Evolutionary conservation across 2,797 vertebrate species (phyloP).

Genomic region (Crenuchus spilurus): DNA sequence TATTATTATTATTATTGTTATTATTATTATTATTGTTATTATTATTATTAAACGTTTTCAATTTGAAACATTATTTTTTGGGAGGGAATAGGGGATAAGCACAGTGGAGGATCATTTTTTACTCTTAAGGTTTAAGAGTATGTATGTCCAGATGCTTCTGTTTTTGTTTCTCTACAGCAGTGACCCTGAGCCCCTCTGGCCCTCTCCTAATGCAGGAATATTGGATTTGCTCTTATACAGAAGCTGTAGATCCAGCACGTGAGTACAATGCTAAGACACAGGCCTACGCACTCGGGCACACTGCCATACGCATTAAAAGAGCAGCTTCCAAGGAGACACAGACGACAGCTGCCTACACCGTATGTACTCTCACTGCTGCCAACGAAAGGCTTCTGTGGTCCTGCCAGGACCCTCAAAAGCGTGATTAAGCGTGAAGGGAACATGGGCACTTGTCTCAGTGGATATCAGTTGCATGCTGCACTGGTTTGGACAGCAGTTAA

Average conservation of each 20-base stretch:
- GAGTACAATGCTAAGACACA: slow-evolving; percentile 5
- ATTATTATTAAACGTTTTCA: no score
- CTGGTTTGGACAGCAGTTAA: background rate
- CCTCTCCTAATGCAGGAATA: background rate
- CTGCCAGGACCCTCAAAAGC: slow-evolving; percentile 4
- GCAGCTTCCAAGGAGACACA: slow-evolving; percentile 6
- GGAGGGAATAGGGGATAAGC: no score
- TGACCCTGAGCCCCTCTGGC: background rate
- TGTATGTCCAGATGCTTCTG: background rate
- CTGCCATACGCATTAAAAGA: slow-evolving; percentile 5
- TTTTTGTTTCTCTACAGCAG: background rate
- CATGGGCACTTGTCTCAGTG: background rate
- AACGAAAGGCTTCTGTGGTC: slow-evolving; percentile 20
- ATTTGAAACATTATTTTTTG: no score
- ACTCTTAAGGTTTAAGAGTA: background rate
- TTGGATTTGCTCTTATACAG: background rate
- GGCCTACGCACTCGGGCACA: background rate
- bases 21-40: no score
- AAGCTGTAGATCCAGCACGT: background rate
- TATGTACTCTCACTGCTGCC: slow-evolving; percentile 28
- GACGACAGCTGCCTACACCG: slow-evolving; percentile 39
- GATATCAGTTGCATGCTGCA: background rate
- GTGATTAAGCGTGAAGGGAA: slow-evolving; percentile 17
- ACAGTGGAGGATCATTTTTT: no score
- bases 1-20: no score